Evolutionary conservation across 2,797 vertebrate species (phyloP).

Genomic region (Eremophila alpestris): DNA sequence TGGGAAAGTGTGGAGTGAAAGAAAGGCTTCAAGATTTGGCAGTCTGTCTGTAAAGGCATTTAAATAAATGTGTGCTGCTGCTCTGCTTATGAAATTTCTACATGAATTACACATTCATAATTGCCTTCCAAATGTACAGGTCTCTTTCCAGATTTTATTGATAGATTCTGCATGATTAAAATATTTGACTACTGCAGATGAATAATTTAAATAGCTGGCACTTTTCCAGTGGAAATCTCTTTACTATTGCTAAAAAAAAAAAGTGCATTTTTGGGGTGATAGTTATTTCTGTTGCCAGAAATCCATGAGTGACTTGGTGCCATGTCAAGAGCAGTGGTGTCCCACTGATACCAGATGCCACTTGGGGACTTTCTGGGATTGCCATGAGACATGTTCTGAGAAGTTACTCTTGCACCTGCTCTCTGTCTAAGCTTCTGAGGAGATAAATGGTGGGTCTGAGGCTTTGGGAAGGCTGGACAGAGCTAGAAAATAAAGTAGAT

Average conservation of each 20-base stretch:
- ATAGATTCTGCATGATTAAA: neutral
- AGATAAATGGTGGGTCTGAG: neutral
- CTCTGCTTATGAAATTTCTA: constrained; percentile 70
- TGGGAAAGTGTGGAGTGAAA: constrained; percentile 85
- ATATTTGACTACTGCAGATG: neutral
- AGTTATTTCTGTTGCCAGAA: constrained; percentile 6
- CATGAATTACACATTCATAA: constrained; percentile 11
- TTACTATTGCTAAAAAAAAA: neutral
- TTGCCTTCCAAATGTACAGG: neutral
- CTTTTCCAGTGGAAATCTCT: neutral
- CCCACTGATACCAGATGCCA: neutral
- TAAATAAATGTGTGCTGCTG: constrained; percentile 62
- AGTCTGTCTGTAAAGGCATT: constrained; percentile 65
- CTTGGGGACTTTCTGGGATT: neutral
- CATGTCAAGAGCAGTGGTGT: neutral
- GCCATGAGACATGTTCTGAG: neutral
- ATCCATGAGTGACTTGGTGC: neutral
- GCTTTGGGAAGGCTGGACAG: too few species aligned
- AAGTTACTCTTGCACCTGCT: neutral
- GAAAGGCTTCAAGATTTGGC: constrained; percentile 76
- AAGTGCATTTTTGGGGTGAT: neutral
- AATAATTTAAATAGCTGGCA: constrained; percentile 18
- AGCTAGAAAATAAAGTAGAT: too few species aligned
- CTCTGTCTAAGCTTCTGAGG: neutral
- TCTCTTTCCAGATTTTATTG: constrained; percentile 4